These are phyloP conservation scores for Anticlea derivata DNA, from an alignment of 2,888 invertebrate species.

Conservation along the genomic window DNA sequence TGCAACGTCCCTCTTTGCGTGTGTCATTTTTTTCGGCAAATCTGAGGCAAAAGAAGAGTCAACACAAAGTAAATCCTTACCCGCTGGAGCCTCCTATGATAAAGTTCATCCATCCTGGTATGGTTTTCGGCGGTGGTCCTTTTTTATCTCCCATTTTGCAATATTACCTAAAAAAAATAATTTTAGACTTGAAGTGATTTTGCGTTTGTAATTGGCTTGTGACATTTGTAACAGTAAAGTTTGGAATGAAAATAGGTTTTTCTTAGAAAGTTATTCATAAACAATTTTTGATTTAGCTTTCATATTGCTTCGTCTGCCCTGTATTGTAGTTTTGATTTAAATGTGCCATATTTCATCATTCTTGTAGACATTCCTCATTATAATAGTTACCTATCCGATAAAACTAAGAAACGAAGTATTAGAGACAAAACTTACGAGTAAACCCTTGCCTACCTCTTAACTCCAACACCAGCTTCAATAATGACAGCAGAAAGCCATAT, in stretches of 20 bases:
- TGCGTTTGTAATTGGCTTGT: constrained; percentile 2
- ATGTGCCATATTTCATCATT: too few species aligned
- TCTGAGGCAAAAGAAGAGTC: background rate
- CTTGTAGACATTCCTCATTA: too few species aligned
- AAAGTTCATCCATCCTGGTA: constrained; percentile 56
- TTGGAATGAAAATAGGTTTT: background rate
- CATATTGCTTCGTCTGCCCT: too few species aligned
- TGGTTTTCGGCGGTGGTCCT: constrained; percentile 36
- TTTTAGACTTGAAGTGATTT: constrained; percentile 5
- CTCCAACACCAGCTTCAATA: too few species aligned
- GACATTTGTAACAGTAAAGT: constrained; percentile 1
- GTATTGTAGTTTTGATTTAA: too few species aligned
- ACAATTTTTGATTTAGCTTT: too few species aligned
- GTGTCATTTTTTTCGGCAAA: too few species aligned
- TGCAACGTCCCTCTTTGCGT: too few species aligned
- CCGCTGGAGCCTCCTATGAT: constrained; percentile 56
- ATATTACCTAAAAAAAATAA: constrained; percentile 13
- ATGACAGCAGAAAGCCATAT: too few species aligned
- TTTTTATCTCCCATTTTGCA: constrained; percentile 42
- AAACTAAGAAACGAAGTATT: background rate
- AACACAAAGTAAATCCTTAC: constrained; percentile 39
- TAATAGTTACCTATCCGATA: too few species aligned
- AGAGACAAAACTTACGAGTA: background rate
- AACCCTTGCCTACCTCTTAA: background rate
- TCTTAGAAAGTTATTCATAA: too few species aligned